These are phyloP conservation scores for Hydrotaea cyrtoneurina DNA, from an alignment of 2,888 invertebrate species.

Conservation along the genomic window DNA sequence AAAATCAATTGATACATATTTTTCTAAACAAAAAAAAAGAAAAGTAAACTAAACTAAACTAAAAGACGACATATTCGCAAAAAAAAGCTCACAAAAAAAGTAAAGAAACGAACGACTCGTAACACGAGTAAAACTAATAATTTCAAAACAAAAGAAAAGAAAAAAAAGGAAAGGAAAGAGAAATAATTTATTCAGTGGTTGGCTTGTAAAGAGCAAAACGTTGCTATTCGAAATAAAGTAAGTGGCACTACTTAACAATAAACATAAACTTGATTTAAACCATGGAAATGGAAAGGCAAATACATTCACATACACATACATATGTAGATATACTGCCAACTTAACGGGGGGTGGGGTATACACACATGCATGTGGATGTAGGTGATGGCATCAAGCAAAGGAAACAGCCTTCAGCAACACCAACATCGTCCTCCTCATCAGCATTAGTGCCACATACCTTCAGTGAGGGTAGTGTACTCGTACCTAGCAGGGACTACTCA, in stretches of 20 bases:
- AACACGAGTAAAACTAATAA: constrained; percentile 82
- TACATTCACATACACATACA: too few relatives aligned
- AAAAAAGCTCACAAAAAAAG: constrained; percentile 12
- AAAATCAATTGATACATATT: constrained; percentile 76
- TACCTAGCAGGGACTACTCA: constrained; percentile 35
- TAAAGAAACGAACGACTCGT: constrained; percentile 38
- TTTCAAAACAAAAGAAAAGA: constrained; percentile 81
- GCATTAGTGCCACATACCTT: neutral
- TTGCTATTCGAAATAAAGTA: neutral
- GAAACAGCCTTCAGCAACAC: constrained; percentile 26
- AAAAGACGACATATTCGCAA: constrained; percentile 28
- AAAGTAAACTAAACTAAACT: constrained; percentile 4
- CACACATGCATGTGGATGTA: neutral
- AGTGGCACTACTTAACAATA: neutral
- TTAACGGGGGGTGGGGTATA: neutral
- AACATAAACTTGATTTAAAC: neutral
- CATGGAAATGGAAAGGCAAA: neutral
- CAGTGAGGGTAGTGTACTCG: constrained; percentile 1
- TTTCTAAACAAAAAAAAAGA: constrained; percentile 61
- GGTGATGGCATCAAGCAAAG: constrained; percentile 11
- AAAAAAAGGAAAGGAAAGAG: neutral
- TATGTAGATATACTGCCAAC: neutral
- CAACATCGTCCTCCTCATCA: constrained; percentile 16
- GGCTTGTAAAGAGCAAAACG: neutral
- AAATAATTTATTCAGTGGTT: neutral